phyloP scores from a whole-genome alignment of 2,888 invertebrate genomes.

The Troides oblongomaculatus region DNA sequence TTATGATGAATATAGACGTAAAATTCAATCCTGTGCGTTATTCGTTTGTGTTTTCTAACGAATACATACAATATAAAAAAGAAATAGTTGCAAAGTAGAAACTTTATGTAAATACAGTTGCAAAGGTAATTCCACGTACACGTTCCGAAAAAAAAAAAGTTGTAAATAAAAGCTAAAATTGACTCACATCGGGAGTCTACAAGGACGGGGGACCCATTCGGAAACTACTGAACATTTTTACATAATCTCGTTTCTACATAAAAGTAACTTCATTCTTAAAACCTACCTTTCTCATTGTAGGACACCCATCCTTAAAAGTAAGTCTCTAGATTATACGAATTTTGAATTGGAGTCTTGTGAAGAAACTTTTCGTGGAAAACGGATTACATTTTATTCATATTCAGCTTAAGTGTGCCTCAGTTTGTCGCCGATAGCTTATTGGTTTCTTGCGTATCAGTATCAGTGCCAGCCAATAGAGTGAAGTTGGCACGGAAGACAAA shows the following conservation, averaged over 20 bases:
- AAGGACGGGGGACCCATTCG: slow-evolving; percentile 24
- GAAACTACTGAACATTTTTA: slow-evolving; percentile 25
- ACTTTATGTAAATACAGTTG: slow-evolving; percentile 16
- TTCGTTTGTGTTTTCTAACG: background rate
- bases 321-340: slow-evolving; percentile 3
- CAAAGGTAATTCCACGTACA: slow-evolving; percentile 19
- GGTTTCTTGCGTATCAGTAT: too few species aligned
- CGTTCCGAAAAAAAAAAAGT: slow-evolving; percentile 1
- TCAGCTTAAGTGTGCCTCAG: too few species aligned
- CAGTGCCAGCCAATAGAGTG: too few species aligned
- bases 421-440: too few species aligned
- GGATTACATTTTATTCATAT: background rate
- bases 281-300: slow-evolving; percentile 28
- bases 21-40: too few species aligned
- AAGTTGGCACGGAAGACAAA: too few species aligned
- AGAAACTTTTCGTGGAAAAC: background rate
- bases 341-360: slow-evolving; percentile 13
- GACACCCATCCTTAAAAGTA: slow-evolving; percentile 15
- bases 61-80: background rate
- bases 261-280: slow-evolving; percentile 28
- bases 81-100: background rate
- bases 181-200: slow-evolving; percentile 14
- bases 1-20: too few species aligned
- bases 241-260: slow-evolving; percentile 29
- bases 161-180: slow-evolving; percentile 16